Percentiles rank a stretch among this genome's conserved stretches.
Evolutionary conservation across 1,140 invertebrate species (phyloP).

Genomic region (Papilio polyxenes): DNA sequence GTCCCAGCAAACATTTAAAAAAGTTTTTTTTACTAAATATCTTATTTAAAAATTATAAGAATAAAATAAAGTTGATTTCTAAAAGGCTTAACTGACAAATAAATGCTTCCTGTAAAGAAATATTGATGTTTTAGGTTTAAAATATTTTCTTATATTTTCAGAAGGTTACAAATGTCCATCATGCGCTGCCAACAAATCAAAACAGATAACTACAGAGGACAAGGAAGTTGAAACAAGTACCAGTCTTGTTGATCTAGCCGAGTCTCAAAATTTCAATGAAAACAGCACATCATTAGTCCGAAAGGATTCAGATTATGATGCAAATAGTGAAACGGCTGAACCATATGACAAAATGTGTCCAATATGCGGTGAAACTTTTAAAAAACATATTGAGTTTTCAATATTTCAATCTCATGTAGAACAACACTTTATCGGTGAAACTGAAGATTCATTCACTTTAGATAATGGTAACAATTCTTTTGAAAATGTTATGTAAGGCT

Average conservation of each 20-base stretch:
- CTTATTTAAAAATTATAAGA: too few relatives aligned
- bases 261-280: conserved; percentile 66
- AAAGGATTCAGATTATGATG: conserved; percentile 43
- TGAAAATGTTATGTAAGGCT: conserved; percentile 58
- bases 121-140: conserved; percentile 11
- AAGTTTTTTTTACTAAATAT: too few relatives aligned
- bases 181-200: conserved; percentile 62
- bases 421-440: conserved; percentile 79
- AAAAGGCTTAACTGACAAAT: too few relatives aligned
- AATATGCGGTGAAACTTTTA: conserved; percentile 79
- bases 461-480: conserved; percentile 69
- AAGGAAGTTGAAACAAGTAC: conserved; percentile 75
- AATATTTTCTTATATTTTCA: conserved; percentile 54
- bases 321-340: conserved; percentile 52
- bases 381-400: conserved; percentile 70
- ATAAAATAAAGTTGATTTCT: too few relatives aligned
- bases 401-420: conserved; percentile 81
- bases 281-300: conserved; percentile 40
- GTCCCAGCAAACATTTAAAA: too few relatives aligned
- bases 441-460: conserved; percentile 73
- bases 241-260: conserved; percentile 67
- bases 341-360: conserved; percentile 79
- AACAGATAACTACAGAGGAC: conserved; percentile 60
- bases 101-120: too few relatives aligned
- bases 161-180: conserved; percentile 72